Percentiles rank a stretch among this genome's conserved stretches.
phyloP scores from a whole-genome alignment of 2,888 invertebrate genomes.

The Meta bourneti region DNA sequence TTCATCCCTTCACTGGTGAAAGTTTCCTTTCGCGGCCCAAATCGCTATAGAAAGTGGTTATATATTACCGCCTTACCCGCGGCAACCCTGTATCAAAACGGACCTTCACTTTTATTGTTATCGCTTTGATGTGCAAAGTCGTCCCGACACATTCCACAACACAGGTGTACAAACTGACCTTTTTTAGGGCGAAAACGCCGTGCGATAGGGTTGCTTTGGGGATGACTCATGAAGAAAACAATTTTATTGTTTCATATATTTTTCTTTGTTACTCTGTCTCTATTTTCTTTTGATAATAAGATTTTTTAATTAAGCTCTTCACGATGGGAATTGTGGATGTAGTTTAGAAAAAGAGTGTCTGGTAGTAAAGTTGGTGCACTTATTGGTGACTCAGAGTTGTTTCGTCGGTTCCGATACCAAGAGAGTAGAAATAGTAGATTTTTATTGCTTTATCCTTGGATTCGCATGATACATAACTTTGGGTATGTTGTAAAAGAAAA shows the following conservation, averaged over 20 bases:
- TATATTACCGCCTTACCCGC: neutral
- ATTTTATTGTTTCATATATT: neutral
- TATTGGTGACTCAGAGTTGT: neutral
- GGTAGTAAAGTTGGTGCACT: neutral
- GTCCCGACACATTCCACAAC: constrained; percentile 9
- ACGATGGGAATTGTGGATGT: neutral
- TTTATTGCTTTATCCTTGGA: neutral
- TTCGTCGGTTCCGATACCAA: too few species aligned
- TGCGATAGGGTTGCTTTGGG: neutral
- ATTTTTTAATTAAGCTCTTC: neutral
- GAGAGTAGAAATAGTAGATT: neutral
- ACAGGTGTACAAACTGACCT: constrained; percentile 46
- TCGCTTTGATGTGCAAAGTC: neutral
- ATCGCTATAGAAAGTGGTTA: neutral
- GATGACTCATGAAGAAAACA: neutral
- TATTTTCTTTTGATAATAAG: neutral
- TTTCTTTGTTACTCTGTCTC: neutral
- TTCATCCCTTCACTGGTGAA: neutral
- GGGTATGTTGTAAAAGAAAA: neutral
- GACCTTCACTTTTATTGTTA: constrained; percentile 46
- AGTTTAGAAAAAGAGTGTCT: neutral
- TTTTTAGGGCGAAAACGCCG: neutral
- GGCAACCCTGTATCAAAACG: constrained; percentile 37
- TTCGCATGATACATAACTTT: neutral
- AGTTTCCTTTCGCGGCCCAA: neutral